A percentile compares a stretch with the other conserved stretches of the same genome.
These are phyloP conservation scores for Alauda arvensis DNA, from an alignment of 2,797 vertebrate species.

Conservation along the genomic window DNA sequence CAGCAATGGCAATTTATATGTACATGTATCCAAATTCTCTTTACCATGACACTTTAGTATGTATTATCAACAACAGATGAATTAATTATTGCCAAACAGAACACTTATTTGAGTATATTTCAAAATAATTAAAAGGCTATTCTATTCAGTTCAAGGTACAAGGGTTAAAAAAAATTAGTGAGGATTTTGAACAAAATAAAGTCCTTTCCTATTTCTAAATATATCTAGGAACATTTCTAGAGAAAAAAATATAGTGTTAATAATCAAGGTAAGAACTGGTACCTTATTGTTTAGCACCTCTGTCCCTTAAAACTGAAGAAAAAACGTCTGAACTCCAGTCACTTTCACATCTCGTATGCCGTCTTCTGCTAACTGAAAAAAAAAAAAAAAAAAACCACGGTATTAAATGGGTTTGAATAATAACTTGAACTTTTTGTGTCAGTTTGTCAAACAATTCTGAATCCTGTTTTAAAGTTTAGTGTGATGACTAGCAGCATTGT, in stretches of 20 bases:
- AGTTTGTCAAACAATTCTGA: not conserved
- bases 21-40: not conserved
- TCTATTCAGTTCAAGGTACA: too few species aligned
- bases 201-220: not conserved
- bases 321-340: too few species aligned
- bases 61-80: not conserved
- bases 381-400: not conserved
- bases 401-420: not conserved
- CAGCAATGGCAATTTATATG: not conserved
- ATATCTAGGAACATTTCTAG: not conserved
- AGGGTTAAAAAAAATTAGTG: too few species aligned
- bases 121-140: not conserved
- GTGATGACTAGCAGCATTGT: not conserved
- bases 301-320: not conserved
- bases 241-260: not conserved
- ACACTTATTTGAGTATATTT: not conserved
- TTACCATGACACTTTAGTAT: not conserved
- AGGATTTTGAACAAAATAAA: not conserved
- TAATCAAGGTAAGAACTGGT: not conserved
- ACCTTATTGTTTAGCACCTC: not conserved
- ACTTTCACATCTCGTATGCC: too few species aligned
- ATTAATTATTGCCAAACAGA: not conserved
- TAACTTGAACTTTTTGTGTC: not conserved
- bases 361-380: too few species aligned
- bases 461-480: not conserved